Evolutionary conservation across 2,888 invertebrate genomes (phyloP), one percentile per base, ranked within the genome.

Genomic region (Agelastica alni): DNA sequence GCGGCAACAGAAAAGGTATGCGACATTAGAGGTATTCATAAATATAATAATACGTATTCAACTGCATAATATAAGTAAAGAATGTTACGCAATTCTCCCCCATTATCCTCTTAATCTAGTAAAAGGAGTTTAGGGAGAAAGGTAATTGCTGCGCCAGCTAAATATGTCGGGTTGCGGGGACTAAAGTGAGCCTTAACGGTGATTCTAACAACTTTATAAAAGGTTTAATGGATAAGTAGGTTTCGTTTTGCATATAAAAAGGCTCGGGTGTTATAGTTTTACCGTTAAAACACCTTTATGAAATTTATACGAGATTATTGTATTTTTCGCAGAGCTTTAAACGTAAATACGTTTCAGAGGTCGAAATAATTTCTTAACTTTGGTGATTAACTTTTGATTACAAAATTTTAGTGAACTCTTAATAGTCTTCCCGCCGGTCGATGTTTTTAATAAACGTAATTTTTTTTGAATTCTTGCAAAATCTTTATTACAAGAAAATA

Each of bases 181-280:
- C 60, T 61, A 60, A 65, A 65, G 64, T 63, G 62, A 53, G 58
- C 58, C 64, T 63, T 57, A 56, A 63, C 46, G 65, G 67, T 65
- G 61, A 65, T 61, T 67, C 53, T 59, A 64, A 65, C 64, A 63
- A 64, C 65, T 66, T 65, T 65, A 68, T 66, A 63, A 68, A 66
- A 63, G 62, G 62, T 62, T 59, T 63, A 66, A 66, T 63, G 64
- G 61, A 54, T 62, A 64, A 67, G 60, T 60, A 62, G 65, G 61
- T 65, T 63, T 65, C 58, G 62, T 57, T 68, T 64, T 65, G 67
- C 64, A 66, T 65, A 64, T 64, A 64, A 65, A 66, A 63, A 61
- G 62, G 46, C 34, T 60, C 41, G 60, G 58, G 60, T 58, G 53
- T 54, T 56, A 57, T 56, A 58, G 60, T 58, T 58, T 16, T 32